Base-by-base conservation (phyloP, 30 jellyfish, hydroid and myxozoan species). In the Catostylus mosaicus region DNA sequence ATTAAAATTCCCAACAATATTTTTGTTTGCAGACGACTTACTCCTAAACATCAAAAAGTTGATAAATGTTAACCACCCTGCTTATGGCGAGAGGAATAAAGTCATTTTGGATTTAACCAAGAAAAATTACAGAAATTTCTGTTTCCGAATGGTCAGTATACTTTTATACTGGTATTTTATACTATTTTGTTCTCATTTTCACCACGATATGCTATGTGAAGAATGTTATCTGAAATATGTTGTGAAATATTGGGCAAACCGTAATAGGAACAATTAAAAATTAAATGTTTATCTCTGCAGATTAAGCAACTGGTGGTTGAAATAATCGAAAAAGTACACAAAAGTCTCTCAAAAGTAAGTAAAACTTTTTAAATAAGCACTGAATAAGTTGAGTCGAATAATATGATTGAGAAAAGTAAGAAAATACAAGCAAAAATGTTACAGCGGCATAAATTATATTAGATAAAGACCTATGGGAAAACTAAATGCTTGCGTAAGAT, bases 81-180 rank as follows among this genome's bases (percentile, higher is more conserved):
- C 20, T 1, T n/a, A 34, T 36, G 38, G 20, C 26, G 38, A 20
- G 26, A 43, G 80, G 6, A 37, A 33, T 20, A 35, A 20, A 9
- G 65, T 5, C 27, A 68, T n/a, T n/a, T n/a, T n/a, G n/a, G n/a
- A 68, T 65, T 12, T 68, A 40, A 18, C 26, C 20, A 33, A 68
- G 34, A 1, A 14, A 34, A 34, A 68, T 30, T 68, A 68, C 80
- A 68, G 80, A 37, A 35, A 68, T 3, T 68, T 68, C 64, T 32
- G 40, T n/a, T 68, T 68, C 26, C 80, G 64, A 33, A 68, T 68
- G 80, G 80, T 36, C 30, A 36, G 80, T 68, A 50, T 27, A 50
- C 63, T 23, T 10, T 10, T 50, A 5, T 50, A 5, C 63, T n/a
- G n/a, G n/a, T n/a, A n/a, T 57, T 9, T n/a, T 34, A 57, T 30